Evolutionary conservation across 2,888 invertebrate genomes (phyloP).

Genomic region (Drosophila pseudotalamancana): DNA sequence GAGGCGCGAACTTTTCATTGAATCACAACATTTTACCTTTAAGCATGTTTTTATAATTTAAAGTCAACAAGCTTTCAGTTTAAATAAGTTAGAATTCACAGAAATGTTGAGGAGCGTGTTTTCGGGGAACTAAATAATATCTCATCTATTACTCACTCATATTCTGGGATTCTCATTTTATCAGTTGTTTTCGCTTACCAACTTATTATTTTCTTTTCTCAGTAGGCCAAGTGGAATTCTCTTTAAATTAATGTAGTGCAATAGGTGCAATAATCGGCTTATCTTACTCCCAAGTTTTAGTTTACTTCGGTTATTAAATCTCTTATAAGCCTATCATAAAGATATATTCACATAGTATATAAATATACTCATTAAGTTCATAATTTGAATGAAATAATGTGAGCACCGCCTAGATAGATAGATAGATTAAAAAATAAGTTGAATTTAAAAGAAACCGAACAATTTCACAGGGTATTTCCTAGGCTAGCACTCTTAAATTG

Average conservation of each 20-base stretch:
- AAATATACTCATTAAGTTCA: neutral
- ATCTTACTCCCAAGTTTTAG: neutral
- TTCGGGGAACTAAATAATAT: neutral
- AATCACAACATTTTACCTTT: conserved; percentile 17
- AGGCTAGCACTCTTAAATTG: neutral
- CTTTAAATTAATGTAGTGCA: neutral
- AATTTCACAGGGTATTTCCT: neutral
- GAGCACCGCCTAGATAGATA: neutral
- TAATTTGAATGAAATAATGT: too few species aligned
- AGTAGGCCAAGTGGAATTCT: neutral
- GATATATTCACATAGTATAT: neutral
- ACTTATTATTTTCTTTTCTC: neutral
- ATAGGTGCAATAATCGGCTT: too few species aligned
- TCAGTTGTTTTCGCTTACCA: neutral
- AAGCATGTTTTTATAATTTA: neutral
- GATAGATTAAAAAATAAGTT: neutral
- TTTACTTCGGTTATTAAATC: neutral
- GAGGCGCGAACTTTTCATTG: conserved; percentile 40
- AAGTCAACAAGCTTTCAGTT: neutral
- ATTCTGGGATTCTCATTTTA: too few species aligned
- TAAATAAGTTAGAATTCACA: neutral
- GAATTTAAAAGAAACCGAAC: neutral
- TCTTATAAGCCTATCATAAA: neutral
- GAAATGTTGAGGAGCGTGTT: too few species aligned
- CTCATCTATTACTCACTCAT: neutral